Evolutionary conservation across 1,140 invertebrate species (phyloP), one percentile per base, ranked within the genome.

Genomic region (Eupristina koningsbergeri): DNA sequence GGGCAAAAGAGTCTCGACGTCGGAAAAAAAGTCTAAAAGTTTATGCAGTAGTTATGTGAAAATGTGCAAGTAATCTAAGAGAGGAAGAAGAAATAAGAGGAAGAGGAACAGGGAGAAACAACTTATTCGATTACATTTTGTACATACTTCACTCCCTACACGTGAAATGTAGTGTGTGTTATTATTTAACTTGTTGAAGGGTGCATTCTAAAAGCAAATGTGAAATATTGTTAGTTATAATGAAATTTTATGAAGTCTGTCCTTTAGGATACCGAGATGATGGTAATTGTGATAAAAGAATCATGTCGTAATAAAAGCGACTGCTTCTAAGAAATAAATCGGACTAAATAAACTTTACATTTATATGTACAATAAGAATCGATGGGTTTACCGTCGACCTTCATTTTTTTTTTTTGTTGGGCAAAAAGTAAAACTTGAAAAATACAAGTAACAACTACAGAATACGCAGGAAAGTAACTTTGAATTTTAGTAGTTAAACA

Each of bases 91-190:
- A 29, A 29, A n/a, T n/a, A n/a, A n/a, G n/a, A n/a, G n/a, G n/a
- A n/a, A n/a, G n/a, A 47, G 36, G 11, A 81, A n/a, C 26, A 67
- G 29, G 26, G 22, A 34, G 34, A 50, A 53, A 63, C 19, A 63
- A 63, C 50, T 78, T 83, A 78, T 83, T 83, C 75, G 75, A 73
- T 78, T 69, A 61, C 47, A 34, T 78, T 71, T 69, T 64, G 63
- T 64, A 50, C 41, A 29, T 64, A 39, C n/a, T 15, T 11, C 26
- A 41, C 45, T 13, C 31, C 11, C 45, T 63, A 41, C 61, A 67
- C 34, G 36, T 31, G n/a, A 29, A 73, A 64, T 39, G 34, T 61
- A 53, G 3, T 61, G 39, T 50, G 22, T 53, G 63, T 80, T 80
- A 50, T 45, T 26, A 34, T 17, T 34, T 34, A 41, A 73, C 34